A percentile compares a stretch with the other conserved stretches of the same genome.
These are phyloP conservation scores for Alligator mississippiensis DNA, from an alignment of 2,113 vertebrate species.

Conservation along the genomic window DNA sequence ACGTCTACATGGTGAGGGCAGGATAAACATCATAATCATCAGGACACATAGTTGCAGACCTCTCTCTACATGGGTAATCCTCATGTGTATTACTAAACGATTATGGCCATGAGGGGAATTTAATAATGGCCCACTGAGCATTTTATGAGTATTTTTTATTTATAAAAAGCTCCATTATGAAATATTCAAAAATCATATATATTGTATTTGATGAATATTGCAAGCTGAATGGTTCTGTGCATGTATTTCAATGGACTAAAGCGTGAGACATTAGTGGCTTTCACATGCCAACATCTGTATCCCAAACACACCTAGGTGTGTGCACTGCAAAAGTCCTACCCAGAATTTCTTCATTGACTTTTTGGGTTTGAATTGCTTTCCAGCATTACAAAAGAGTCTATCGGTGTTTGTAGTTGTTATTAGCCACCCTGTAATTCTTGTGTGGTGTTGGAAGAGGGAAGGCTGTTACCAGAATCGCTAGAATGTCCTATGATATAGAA, in stretches of 20 bases:
- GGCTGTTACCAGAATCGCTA: neutral
- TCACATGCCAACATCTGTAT: neutral
- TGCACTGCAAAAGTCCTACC: neutral
- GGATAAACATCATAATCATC: neutral
- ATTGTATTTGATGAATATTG: conserved; percentile 52
- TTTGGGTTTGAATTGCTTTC: neutral
- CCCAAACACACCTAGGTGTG: accelerated
- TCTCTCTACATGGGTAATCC: neutral
- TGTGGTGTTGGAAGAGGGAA: neutral
- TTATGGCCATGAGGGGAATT: neutral
- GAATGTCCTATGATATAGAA: neutral
- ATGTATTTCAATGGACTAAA: neutral
- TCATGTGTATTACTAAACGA: neutral
- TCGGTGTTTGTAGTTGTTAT: neutral
- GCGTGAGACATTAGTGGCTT: neutral
- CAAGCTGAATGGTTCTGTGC: neutral
- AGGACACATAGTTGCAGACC: neutral
- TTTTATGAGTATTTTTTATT: accelerated
- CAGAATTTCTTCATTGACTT: neutral
- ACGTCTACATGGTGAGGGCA: neutral
- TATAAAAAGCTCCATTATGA: neutral
- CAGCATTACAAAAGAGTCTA: neutral
- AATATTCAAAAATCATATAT: conserved; percentile 53
- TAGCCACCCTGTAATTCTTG: neutral
- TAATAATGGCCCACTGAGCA: neutral